Evolutionary conservation across 2,113 vertebrate species (phyloP).

Genomic region (Sisor rabdophorus): DNA sequence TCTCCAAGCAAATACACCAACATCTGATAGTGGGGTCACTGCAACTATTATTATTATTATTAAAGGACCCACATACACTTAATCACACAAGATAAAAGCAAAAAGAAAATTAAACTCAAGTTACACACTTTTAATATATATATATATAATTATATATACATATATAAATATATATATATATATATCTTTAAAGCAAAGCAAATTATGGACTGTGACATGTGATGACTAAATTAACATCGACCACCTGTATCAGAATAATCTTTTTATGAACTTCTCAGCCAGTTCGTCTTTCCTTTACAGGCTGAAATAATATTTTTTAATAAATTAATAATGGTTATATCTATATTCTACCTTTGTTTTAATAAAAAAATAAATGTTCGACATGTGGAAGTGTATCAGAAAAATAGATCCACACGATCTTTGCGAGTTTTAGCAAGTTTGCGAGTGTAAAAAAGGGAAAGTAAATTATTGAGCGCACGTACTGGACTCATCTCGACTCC

Average conservation of each 20-base stretch:
- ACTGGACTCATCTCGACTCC: neutral
- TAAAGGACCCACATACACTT: slow-evolving; percentile 10
- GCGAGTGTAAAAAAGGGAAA: neutral
- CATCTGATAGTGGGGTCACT: neutral
- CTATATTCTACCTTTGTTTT: too few relatives aligned
- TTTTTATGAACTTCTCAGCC: neutral
- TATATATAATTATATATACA: too few relatives aligned
- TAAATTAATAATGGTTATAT: slow-evolving; percentile 9
- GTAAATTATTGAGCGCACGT: too few relatives aligned
- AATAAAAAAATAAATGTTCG: neutral
- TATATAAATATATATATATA: too few relatives aligned
- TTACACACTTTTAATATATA: slow-evolving; percentile 11
- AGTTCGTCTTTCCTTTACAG: too few relatives aligned
- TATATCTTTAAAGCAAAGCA: slow-evolving; percentile 15
- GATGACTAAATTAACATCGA: neutral
- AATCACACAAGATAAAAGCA: slow-evolving; percentile 21
- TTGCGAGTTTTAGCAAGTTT: neutral
- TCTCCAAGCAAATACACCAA: neutral
- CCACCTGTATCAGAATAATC: neutral
- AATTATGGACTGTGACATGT: neutral
- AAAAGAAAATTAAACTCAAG: slow-evolving; percentile 6
- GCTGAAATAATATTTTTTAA: slow-evolving; percentile 3
- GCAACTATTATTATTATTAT: neutral
- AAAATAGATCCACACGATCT: neutral
- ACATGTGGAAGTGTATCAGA: slow-evolving; percentile 2